Evolutionary conservation across 2,888 invertebrate species (phyloP).

Genomic region (Melinaea menophilus): DNA sequence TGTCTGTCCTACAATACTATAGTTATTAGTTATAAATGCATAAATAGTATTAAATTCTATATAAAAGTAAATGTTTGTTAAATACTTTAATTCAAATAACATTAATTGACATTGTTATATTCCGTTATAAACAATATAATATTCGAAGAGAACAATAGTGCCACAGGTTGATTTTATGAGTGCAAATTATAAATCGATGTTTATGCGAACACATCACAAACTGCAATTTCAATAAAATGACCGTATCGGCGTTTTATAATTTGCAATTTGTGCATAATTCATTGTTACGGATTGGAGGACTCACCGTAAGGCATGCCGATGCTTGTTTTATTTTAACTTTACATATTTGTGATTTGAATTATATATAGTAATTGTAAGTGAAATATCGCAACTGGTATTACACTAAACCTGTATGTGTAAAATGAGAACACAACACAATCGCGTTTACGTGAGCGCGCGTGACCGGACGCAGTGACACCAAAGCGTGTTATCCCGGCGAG

Average conservation of each 20-base stretch:
- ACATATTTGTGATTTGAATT: conserved; percentile 11
- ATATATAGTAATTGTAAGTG: background rate
- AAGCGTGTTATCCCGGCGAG: conserved; percentile 49
- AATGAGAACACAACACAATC: conserved; percentile 41
- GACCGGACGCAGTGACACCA: conserved; percentile 23
- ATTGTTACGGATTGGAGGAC: conserved; percentile 29
- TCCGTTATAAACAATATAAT: background rate
- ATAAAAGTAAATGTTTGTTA: too few relatives aligned
- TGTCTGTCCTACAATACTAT: too few relatives aligned
- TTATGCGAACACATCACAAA: conserved; percentile 10
- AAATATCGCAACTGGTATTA: conserved; percentile 42
- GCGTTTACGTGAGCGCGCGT: conserved; percentile 30
- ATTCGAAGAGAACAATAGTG: background rate
- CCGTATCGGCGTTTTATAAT: conserved; percentile 28
- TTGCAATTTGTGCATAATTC: conserved; percentile 29
- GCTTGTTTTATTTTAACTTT: conserved; percentile 28
- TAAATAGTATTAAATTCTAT: too few relatives aligned
- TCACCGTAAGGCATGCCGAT: conserved; percentile 33
- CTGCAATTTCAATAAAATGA: conserved; percentile 21
- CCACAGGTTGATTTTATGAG: conserved; percentile 7
- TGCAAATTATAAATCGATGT: conserved; percentile 9
- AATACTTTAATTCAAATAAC: background rate
- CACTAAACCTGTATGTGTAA: conserved; percentile 23
- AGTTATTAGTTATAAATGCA: too few relatives aligned
- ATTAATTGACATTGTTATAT: background rate